Percentiles rank a stretch among this genome's conserved stretches.
These are phyloP conservation scores for Camponotus floridanus DNA, from an alignment of 1,140 invertebrate species.

Conservation along the genomic window DNA sequence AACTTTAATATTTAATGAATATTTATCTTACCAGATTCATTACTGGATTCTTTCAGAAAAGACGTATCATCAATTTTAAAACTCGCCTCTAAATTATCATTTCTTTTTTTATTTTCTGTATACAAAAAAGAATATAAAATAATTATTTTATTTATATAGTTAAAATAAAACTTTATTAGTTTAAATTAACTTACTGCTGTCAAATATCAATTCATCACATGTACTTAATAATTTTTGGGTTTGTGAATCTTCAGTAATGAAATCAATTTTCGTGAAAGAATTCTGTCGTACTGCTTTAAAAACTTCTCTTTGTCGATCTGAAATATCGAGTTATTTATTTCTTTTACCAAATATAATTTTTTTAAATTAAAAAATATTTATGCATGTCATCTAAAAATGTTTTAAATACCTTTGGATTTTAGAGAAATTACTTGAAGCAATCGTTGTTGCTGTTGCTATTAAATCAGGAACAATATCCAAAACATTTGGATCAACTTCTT, in stretches of 20 bases:
- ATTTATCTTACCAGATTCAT: neutral
- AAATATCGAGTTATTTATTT: neutral
- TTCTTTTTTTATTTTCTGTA: neutral
- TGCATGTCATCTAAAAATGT: neutral
- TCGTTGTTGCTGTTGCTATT: neutral
- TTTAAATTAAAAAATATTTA: neutral
- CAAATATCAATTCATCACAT: neutral
- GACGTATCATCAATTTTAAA: neutral
- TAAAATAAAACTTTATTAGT: neutral
- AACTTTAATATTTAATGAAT: no score
- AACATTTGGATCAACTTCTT: neutral
- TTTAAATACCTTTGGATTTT: neutral
- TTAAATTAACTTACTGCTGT: neutral
- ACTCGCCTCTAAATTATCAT: neutral
- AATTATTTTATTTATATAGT: neutral
- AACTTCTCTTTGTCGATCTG: neutral
- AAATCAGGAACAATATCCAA: neutral
- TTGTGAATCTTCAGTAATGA: neutral
- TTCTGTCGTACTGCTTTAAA: neutral
- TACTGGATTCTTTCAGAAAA: neutral
- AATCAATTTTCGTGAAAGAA: neutral
- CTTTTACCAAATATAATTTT: neutral
- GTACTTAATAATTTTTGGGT: neutral
- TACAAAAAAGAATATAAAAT: neutral
- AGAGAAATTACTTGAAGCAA: neutral